These are phyloP conservation scores for Lamellibrachia columna DNA, from an alignment of 2,888 invertebrate species.

Conservation along the genomic window DNA sequence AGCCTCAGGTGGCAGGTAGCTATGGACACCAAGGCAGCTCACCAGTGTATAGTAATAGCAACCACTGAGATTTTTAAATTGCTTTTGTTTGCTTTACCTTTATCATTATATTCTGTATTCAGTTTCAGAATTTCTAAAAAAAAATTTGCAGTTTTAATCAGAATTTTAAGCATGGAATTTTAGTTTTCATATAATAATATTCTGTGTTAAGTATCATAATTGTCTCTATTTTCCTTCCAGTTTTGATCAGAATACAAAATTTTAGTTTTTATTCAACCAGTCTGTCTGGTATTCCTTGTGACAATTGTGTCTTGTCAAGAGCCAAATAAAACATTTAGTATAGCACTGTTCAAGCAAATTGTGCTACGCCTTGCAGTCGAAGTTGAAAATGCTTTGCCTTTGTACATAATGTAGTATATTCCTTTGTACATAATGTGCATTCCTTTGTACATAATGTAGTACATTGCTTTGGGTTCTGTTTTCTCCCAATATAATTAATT, in stretches of 20 bases:
- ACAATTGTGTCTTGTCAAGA: not conserved
- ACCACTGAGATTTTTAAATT: not conserved
- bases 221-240: no score
- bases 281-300: not conserved
- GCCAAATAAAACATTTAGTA: not conserved
- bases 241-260: not conserved
- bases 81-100: not conserved
- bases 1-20: slow-evolving; percentile 8
- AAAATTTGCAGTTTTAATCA: not conserved
- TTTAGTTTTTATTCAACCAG: not conserved
- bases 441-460: not conserved
- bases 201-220: no score
- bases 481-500: not conserved
- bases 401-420: not conserved
- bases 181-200: no score
- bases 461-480: not conserved
- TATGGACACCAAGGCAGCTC: not conserved
- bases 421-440: not conserved
- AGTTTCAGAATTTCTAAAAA: not conserved
- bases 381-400: not conserved
- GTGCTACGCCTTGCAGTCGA: not conserved
- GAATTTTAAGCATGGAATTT: not conserved
- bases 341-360: not conserved
- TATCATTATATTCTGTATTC: not conserved
- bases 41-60: not conserved